Conservation (phyloP, 2,888 invertebrate species). For the Cryptus armator region DNA sequence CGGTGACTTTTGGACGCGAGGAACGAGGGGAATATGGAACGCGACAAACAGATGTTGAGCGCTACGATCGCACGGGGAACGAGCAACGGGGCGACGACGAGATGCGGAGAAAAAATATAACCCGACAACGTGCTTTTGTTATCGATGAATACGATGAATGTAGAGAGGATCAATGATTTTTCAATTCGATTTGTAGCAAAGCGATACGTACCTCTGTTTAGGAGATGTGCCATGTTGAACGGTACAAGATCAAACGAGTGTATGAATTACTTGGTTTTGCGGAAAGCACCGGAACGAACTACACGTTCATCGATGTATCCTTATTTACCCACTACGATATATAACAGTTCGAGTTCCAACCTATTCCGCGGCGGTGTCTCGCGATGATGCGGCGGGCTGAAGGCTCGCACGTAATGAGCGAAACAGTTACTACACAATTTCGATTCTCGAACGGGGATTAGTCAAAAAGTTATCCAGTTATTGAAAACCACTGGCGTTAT, state of each 20-base stretch:
- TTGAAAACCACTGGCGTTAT: too few relatives aligned
- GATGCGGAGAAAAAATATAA: slow-evolving; percentile 3
- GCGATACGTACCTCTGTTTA: slow-evolving; percentile 42
- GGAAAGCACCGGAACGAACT: slow-evolving; percentile 17
- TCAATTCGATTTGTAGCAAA: neutral
- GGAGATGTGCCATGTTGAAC: slow-evolving; percentile 41
- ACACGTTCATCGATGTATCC: slow-evolving; percentile 34
- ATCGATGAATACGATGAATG: neutral
- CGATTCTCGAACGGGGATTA: too few relatives aligned
- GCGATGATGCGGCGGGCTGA: too few relatives aligned
- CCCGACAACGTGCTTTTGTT: slow-evolving; percentile 21
- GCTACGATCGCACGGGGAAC: neutral
- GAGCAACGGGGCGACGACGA: slow-evolving; percentile 10
- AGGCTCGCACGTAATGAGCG: slow-evolving; percentile 8
- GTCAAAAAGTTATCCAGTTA: too few relatives aligned
- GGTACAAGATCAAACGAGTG: too few relatives aligned
- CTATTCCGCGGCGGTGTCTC: slow-evolving; percentile 18
- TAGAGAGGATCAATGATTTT: neutral
- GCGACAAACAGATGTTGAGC: slow-evolving; percentile 9
- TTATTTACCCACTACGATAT: slow-evolving; percentile 32
- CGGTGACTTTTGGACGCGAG: slow-evolving; percentile 27
- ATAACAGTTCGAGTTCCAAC: slow-evolving; percentile 12
- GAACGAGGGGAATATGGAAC: slow-evolving; percentile 27
- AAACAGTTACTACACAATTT: too few relatives aligned
- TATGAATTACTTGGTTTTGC: neutral